Base-by-base conservation (phyloP, 2,797 vertebrate genomes). In the Chrysocyon brachyurus region DNA sequence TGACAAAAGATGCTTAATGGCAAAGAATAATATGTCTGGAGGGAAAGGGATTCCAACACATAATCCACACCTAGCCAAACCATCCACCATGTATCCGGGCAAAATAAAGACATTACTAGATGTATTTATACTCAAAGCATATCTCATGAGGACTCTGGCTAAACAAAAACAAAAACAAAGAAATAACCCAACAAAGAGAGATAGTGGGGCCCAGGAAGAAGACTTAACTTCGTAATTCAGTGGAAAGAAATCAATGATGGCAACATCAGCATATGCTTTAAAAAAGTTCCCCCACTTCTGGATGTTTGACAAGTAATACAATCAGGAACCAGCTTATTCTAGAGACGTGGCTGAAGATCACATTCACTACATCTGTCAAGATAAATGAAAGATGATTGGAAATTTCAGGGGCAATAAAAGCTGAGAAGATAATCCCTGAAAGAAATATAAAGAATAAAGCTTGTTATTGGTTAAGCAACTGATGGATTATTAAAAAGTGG, bases 381-480 rank as follows among this genome's bases (percentile, higher is more conserved):
- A 92, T 64, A 79, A 79, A 68, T 92, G 22, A 90, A 87, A 77
- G 21, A n/a, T 21, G 85, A 19, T 40, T 77, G 49, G 26, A 68
- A 96, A 73, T 86, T 87, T 33, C 54, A 56, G 72, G 63, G 75
- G 24, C 78, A 86, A 54, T 77, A 64, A 88, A 96, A 87, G 8
- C 16, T 91, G 61, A 93, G 2, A 91, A 56, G 63, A 59, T n/a
- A 83, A 90, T 87, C 17, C 15, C 54, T 26, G 33, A 63, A 68
- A 79, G 26, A 78, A 89, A 95, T 26, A 91, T 33, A 73, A 81
- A 91, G 6, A 68, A 63, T 17, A 79, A 83, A 61, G 22, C 17
- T 93, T 19, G 46, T 31, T n/a, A 89, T 49, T 86, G 40, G 64
- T 93, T 73, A 15, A 96, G 21, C 52, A 63, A 66, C 2, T 33